Percentiles rank a stretch among this genome's conserved stretches.
phyloP scores from a whole-genome alignment of 2,113 vertebrate genomes.

The Halichoerus grypus region DNA sequence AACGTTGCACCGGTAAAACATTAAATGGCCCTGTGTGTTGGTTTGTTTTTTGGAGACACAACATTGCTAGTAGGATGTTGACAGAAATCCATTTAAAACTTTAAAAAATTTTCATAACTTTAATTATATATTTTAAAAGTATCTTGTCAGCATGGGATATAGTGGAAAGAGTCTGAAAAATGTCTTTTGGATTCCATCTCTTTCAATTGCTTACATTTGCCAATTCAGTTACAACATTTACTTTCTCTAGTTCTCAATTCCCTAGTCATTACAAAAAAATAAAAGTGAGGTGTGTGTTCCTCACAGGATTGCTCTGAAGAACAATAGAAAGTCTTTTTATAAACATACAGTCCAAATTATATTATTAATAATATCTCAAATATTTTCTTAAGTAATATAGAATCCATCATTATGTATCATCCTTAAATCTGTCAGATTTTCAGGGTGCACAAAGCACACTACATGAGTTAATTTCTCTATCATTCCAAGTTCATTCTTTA shows the following conservation, averaged over 20 bases:
- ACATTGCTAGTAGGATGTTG: not conserved
- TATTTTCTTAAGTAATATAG: not conserved
- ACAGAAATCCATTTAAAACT: not conserved
- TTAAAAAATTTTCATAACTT: not conserved
- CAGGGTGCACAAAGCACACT: not conserved
- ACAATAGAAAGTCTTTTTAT: not conserved
- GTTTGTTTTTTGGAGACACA: not conserved
- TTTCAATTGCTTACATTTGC: not conserved
- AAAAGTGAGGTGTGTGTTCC: accelerated
- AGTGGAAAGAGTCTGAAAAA: not conserved
- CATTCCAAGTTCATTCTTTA: not conserved
- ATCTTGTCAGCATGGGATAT: not conserved
- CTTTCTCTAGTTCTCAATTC: not conserved
- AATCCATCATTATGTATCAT: not conserved
- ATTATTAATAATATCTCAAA: not conserved
- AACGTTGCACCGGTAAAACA: not conserved
- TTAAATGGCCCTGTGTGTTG: not conserved
- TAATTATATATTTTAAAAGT: not conserved
- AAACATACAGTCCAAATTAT: not conserved
- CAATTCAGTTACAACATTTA: not conserved
- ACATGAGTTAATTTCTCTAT: not conserved
- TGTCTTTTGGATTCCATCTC: not conserved
- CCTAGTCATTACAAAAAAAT: not conserved
- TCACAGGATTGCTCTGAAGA: not conserved
- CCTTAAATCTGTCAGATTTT: not conserved